Evolutionary conservation across 1,140 invertebrate genomes (phyloP), one percentile per base, ranked within the genome.

Genomic region (Heliconius eleuchia): DNA sequence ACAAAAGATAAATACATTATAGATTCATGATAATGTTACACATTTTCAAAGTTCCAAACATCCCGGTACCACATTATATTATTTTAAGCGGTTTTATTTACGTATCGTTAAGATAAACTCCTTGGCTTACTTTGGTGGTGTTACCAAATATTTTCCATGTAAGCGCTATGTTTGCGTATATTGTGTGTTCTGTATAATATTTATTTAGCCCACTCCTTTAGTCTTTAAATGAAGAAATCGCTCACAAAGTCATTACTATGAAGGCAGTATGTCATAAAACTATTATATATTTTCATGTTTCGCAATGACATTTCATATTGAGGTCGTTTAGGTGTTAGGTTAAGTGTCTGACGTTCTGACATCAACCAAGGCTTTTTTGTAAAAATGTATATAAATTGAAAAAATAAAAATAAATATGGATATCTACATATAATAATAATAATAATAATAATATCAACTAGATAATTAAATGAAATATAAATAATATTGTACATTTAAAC

Each of bases 131-230:
- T 88, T 87, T 85, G 82, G 82, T 80, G 85, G 85, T 83, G 88
- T 92, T 89, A 88, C 89, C 89, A 93, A 92, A 92, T 93, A 93
- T 93, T 93, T 91, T 91, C 83, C 84, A 86, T 88, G 88, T 85
- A 89, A 91, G 87, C 88, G 83, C 19, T 66, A 72, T 91, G 89
- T 90, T 86, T 91, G 81, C 82, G 80, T 82, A 84, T 78, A 85
- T 85, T 90, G 82, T 89, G 79, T 88, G 84, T 84, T 86, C 83
- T 87, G 86, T 84, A 89, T 88, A 66, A 91, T 89, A 91, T 90
- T 92, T 91, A 89, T 85, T 75, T 86, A 85, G 86, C 84, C 85
- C 85, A 77, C 57, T 86, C 86, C 79, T 84, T 46, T 88, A 88
- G 82, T 84, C 80, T 79, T 84, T 83, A 78, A 71, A 57, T 57